Percentiles rank a stretch among this genome's conserved stretches.
phyloP scores from a whole-genome alignment of 2,888 invertebrate genomes.

The Drosophila anomelani region DNA sequence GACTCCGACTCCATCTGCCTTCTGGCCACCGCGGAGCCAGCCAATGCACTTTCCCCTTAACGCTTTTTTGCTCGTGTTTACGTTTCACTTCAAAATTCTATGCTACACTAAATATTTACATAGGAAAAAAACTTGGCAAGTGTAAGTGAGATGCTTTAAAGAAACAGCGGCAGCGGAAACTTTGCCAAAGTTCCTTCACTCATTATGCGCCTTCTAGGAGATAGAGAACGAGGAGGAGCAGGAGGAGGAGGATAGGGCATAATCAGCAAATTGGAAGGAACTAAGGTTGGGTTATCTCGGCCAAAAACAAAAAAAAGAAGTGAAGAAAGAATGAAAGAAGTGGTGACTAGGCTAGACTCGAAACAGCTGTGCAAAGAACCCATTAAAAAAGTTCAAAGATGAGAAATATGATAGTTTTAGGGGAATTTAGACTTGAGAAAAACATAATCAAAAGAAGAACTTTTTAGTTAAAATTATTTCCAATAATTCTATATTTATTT shows the following conservation, averaged over 20 bases:
- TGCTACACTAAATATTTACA: conserved; percentile 76
- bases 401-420: background rate
- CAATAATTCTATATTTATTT: background rate
- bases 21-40: conserved; percentile 30
- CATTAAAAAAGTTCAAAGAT: conserved; percentile 15
- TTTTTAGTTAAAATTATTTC: background rate
- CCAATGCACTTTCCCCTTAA: conserved; percentile 74
- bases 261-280: conserved; percentile 36
- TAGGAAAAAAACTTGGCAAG: conserved; percentile 46
- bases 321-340: background rate
- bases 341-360: conserved; percentile 19
- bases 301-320: background rate
- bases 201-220: conserved; percentile 19
- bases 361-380: conserved; percentile 21
- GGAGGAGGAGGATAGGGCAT: conserved; percentile 8
- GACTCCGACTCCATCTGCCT: conserved; percentile 31
- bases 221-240: background rate
- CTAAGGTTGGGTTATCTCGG: conserved; percentile 15
- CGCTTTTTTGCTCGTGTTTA: conserved; percentile 73
- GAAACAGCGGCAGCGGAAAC: conserved; percentile 20
- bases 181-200: conserved; percentile 32
- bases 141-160: conserved; percentile 69
- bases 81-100: conserved; percentile 76
- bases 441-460: too few species aligned
- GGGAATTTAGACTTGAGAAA: background rate